Conservation (phyloP, 2,797 vertebrate genomes). For the Onychomys arenicola region DNA sequence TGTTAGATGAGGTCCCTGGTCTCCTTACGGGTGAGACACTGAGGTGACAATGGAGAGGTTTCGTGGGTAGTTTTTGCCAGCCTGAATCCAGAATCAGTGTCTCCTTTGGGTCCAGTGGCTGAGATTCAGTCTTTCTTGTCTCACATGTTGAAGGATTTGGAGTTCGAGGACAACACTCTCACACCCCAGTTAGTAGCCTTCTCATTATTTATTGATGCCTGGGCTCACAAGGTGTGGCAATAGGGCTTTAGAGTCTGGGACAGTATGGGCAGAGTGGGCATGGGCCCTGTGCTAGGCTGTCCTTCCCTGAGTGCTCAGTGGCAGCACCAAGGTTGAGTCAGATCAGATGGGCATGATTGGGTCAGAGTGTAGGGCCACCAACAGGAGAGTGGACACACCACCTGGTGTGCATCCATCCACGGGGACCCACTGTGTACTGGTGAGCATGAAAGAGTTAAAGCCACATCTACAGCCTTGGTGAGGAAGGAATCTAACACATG, state of each 20-base stretch:
- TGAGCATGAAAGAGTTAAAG: rapidly evolving
- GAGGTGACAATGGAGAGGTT: not conserved
- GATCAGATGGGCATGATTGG: not conserved
- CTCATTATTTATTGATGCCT: not conserved
- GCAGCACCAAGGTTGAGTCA: not conserved
- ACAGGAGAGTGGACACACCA: not conserved
- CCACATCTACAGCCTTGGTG: rapidly evolving
- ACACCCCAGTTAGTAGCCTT: constrained; percentile 1
- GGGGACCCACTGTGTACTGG: rapidly evolving
- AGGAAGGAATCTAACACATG: not conserved
- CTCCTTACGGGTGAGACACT: not conserved
- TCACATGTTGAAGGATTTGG: not conserved
- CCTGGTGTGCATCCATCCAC: rapidly evolving
- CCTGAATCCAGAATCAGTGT: not conserved
- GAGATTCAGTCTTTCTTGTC: too few species aligned
- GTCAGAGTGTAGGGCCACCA: not conserved
- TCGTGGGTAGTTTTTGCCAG: not conserved
- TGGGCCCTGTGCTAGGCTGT: not conserved
- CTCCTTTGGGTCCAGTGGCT: not conserved
- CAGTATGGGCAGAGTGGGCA: not conserved
- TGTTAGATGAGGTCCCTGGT: not conserved
- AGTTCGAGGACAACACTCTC: not conserved
- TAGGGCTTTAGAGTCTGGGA: not conserved
- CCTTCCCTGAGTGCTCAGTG: not conserved
- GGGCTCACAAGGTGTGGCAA: not conserved